Percentiles rank a stretch among this genome's conserved stretches.
Evolutionary conservation across 2,797 vertebrate genomes (phyloP).

Genomic region (Leptodactylus fallax): DNA sequence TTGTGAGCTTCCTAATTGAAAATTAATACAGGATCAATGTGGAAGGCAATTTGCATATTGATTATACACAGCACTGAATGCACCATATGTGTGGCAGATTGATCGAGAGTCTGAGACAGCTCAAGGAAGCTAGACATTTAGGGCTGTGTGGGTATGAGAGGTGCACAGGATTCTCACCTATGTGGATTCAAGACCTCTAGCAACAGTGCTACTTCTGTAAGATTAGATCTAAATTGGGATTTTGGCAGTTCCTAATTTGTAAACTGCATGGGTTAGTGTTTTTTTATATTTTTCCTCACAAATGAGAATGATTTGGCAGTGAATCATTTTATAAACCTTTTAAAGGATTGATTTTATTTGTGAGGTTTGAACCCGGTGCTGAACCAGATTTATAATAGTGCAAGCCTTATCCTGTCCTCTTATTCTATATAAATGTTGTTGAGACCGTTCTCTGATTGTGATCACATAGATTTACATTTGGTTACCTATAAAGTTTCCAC

Average conservation of each 20-base stretch:
- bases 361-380: no score
- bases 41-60: conserved; percentile 98
- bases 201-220: not conserved
- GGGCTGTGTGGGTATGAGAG: conserved; percentile 40
- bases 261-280: not conserved
- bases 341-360: no score
- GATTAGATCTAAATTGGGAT: not conserved
- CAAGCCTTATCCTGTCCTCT: no score
- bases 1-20: conserved; percentile 99
- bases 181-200: no score
- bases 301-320: no score
- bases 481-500: not conserved
- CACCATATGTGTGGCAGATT: conserved; percentile 94
- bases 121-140: conserved; percentile 26
- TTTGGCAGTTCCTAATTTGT: not conserved
- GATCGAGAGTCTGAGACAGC: conserved; percentile 87
- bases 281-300: not conserved
- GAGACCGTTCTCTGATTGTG: not conserved
- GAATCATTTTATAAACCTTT: no score
- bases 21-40: conserved; percentile 99
- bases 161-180: not conserved
- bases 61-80: conserved; percentile 99
- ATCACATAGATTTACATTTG: not conserved
- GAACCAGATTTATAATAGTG: no score
- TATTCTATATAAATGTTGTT: not conserved